Base-by-base conservation (phyloP, 2,113 vertebrate genomes). In the Corythoichthys haematopterus region DNA sequence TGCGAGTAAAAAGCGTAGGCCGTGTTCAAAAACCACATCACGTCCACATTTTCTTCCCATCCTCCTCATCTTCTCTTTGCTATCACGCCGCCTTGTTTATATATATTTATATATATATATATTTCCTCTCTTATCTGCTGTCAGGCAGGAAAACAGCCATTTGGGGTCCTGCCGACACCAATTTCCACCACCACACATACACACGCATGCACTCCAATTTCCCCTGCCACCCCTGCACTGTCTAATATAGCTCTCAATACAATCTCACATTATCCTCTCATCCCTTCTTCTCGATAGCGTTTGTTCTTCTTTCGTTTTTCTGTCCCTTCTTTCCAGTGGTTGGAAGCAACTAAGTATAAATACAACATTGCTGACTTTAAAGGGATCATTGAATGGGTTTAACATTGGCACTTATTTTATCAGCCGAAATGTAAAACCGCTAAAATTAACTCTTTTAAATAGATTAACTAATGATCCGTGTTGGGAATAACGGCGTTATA, bases 91-190 rank as follows among this genome's bases (percentile, higher is more conserved):
- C 60, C 60, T 62, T 62, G 60, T 62, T 62, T 62, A 62, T 62
- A 62, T 35, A 57, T 57, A 57, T 66, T 72, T 71, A 68, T 69
- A 59, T 52, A 70, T 83, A 75, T 84, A 84, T 85, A 80, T 83
- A 80, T 80, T 77, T 50, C 12, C 59, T 50, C 74, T 83, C 80
- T 86, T 86, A 88, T 86, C 83, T 84, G 82, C 81, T 80, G 84
- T 85, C 84, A 84, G 71, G 83, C 82, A 78, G 82, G 70, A 79
- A 84, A 87, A 84, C 84, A 87, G 77, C 75, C 82, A 86, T 90
- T 89, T 89, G 83, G 78, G 79, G 74, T 84, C 78, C 83, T 82
- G 86, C 86, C 84, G 78, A 79, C 84, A 86, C 67, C 78, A 85
- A 88, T 90, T 88, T 88, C 73, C 80, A 82, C 72, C 55, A 58